A percentile compares a stretch with the other conserved stretches of the same genome.
phyloP scores from a whole-genome alignment of 2,113 vertebrate genomes.

The Dromaius novaehollandiae region DNA sequence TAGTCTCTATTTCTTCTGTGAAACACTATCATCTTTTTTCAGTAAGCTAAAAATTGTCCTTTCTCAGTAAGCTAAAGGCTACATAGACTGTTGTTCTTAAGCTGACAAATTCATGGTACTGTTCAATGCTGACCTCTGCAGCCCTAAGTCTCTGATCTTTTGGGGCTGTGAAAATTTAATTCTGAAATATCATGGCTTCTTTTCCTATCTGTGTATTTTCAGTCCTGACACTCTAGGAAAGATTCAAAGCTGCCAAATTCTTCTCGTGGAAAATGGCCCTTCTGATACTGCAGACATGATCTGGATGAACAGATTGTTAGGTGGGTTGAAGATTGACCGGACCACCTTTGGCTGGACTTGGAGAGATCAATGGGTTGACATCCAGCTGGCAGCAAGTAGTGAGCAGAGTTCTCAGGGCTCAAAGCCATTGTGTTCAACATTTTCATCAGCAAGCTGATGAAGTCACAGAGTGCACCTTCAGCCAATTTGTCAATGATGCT shows the following conservation, averaged over 20 bases:
- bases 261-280: conserved; percentile 18
- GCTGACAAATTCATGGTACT: not conserved
- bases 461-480: not conserved
- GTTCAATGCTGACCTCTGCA: not conserved
- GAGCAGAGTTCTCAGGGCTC: not conserved
- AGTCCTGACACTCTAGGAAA: not conserved
- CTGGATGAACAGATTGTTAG: conserved; percentile 38
- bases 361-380: not conserved
- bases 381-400: not conserved
- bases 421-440: accelerated
- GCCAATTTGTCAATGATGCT: accelerated
- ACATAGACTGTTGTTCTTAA: not conserved
- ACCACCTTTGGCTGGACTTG: not conserved
- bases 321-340: not conserved
- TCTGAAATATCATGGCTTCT: not conserved
- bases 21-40: not conserved
- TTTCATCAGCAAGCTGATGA: not conserved
- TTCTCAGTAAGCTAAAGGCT: not conserved
- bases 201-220: not conserved
- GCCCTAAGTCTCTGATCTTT: not conserved
- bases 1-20: not conserved
- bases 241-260: not conserved
- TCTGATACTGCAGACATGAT: not conserved
- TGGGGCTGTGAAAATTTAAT: not conserved
- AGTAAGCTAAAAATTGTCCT: not conserved